These are phyloP conservation scores for Chelonia mydas DNA, from an alignment of 2,797 vertebrate species.

Conservation along the genomic window DNA sequence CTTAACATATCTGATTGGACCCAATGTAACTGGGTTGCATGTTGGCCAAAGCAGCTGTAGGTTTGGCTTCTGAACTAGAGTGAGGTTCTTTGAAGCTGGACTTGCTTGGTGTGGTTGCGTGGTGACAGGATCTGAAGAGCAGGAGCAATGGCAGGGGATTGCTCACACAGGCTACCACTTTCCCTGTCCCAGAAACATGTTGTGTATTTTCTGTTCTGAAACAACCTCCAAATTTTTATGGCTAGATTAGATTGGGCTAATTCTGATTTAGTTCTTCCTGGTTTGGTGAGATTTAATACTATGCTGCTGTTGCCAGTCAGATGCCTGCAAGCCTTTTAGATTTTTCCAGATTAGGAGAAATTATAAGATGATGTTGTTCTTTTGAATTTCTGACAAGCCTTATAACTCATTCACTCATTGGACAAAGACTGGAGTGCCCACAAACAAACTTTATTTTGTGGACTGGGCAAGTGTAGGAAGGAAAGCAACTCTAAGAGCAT, in stretches of 20 bases:
- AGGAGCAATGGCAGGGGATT: background rate
- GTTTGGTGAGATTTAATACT: background rate
- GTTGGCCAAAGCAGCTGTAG: background rate
- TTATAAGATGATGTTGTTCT: slow-evolving; percentile 10
- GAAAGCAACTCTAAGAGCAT: background rate
- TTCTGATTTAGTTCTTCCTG: background rate
- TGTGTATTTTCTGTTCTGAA: background rate
- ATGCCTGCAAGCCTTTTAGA: background rate
- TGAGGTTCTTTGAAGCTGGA: background rate
- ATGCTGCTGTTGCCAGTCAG: background rate
- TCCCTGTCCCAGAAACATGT: background rate
- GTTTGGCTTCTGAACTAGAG: background rate
- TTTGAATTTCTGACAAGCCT: background rate
- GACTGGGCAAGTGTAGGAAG: background rate
- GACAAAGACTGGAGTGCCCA: background rate
- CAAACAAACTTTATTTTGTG: background rate
- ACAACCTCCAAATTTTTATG: background rate
- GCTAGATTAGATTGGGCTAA: background rate
- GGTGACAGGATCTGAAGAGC: background rate
- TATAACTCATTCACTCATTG: background rate
- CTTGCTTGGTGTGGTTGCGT: background rate
- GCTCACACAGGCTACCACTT: background rate
- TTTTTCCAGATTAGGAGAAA: background rate
- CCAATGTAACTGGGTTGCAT: background rate
- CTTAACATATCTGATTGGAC: background rate